Percentiles rank a stretch among this genome's conserved stretches.
Conservation (phyloP, 2,113 vertebrate species). For the Sinocyclocheilus anophthalmus region DNA sequence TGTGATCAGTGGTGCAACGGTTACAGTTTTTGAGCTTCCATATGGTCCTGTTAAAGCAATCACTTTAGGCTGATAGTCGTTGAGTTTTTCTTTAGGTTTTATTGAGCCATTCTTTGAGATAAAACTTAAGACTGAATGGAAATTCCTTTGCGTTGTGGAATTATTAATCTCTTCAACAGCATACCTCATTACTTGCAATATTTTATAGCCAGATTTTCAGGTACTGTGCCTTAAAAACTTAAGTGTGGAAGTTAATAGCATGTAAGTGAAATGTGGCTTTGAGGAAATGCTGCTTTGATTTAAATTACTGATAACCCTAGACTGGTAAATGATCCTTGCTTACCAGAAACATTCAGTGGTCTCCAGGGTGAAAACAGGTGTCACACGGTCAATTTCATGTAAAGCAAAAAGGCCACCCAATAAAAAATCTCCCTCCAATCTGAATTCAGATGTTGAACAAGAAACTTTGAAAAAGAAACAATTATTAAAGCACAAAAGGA, state of each 20-base stretch:
- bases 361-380: slow-evolving; percentile 22
- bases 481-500: slow-evolving; percentile 41
- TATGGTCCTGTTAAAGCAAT: slow-evolving; percentile 76
- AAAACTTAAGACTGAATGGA: slow-evolving; percentile 66
- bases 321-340: not conserved
- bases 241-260: not conserved
- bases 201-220: slow-evolving; percentile 67
- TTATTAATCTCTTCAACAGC: slow-evolving; percentile 85
- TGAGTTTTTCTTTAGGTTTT: slow-evolving; percentile 23
- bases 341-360: slow-evolving; percentile 41
- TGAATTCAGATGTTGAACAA: slow-evolving; percentile 42
- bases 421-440: slow-evolving; percentile 43
- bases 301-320: not conserved
- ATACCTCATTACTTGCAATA: slow-evolving; percentile 81
- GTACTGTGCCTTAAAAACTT: slow-evolving; percentile 61
- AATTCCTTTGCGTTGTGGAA: slow-evolving; percentile 67
- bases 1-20: slow-evolving; percentile 72
- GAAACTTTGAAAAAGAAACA: slow-evolving; percentile 4
- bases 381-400: not conserved
- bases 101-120: slow-evolving; percentile 64
- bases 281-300: not conserved
- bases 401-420: slow-evolving; percentile 54
- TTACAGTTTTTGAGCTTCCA: slow-evolving; percentile 61
- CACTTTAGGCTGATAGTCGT: slow-evolving; percentile 52
- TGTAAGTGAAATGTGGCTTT: not conserved